Percentiles rank a stretch among this genome's conserved stretches.
phyloP scores from a whole-genome alignment of 2,888 invertebrate genomes.

The Physocephala rufipes region DNA sequence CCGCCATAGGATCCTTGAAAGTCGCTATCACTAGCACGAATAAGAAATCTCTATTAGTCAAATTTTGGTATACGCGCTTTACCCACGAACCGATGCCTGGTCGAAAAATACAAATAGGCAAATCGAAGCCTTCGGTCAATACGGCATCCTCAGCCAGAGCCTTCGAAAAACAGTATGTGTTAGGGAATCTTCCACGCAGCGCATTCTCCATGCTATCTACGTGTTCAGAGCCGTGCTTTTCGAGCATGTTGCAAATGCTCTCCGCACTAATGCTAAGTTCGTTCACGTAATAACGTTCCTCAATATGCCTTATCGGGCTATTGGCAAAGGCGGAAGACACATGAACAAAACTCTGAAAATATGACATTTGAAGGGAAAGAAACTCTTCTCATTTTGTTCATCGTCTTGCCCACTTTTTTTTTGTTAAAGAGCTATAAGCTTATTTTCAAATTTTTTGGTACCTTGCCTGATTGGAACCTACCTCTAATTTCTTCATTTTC shows the following conservation, averaged over 20 bases:
- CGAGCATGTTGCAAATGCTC: slow-evolving; percentile 57
- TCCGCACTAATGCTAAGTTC: slow-evolving; percentile 56
- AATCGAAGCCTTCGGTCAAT: slow-evolving; percentile 67
- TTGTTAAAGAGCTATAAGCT: not conserved
- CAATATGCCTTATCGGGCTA: slow-evolving; percentile 65
- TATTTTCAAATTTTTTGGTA: not conserved
- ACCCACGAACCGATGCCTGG: slow-evolving; percentile 73
- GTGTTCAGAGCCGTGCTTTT: slow-evolving; percentile 59
- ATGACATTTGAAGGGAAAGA: not conserved
- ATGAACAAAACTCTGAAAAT: slow-evolving; percentile 69
- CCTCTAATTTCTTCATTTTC: slow-evolving; percentile 71
- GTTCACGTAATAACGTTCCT: slow-evolving; percentile 64
- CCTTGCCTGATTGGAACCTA: slow-evolving; percentile 52
- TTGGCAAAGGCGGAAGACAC: slow-evolving; percentile 78
- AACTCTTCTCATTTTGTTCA: not conserved
- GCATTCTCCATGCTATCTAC: slow-evolving; percentile 57
- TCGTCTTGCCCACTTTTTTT: not conserved
- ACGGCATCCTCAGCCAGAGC: slow-evolving; percentile 74
- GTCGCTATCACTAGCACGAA: slow-evolving; percentile 66
- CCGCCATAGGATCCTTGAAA: slow-evolving; percentile 68
- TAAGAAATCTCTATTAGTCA: slow-evolving; percentile 3
- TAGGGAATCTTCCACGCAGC: slow-evolving; percentile 67
- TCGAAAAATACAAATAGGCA: slow-evolving; percentile 74
- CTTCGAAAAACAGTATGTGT: slow-evolving; percentile 80
- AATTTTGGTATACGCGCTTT: not conserved